Percentiles rank a stretch among this genome's conserved stretches.
phyloP scores from a whole-genome alignment of 2,113 vertebrate genomes.

The Ammospiza caudacuta region DNA sequence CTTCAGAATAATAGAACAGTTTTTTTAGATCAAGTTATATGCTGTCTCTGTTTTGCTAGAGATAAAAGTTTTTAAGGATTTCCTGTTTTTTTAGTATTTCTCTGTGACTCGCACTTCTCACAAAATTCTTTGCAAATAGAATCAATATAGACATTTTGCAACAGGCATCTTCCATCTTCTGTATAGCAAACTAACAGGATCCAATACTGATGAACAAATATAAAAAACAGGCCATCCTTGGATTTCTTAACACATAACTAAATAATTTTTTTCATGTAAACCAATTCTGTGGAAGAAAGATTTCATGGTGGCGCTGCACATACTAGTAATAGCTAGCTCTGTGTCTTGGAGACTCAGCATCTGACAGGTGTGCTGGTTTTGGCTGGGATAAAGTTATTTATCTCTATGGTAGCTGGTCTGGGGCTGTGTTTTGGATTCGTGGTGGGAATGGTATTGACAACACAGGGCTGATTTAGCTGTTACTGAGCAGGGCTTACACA shows the following conservation, averaged over 20 bases:
- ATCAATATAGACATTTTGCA: background rate
- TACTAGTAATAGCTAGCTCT: constrained; percentile 34
- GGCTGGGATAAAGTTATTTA: background rate
- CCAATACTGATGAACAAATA: constrained; percentile 43
- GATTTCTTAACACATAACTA: constrained; percentile 44
- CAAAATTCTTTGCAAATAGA: background rate
- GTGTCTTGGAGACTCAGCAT: constrained; percentile 52
- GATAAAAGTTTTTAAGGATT: constrained; percentile 50
- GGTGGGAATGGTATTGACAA: background rate
- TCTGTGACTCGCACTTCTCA: background rate
- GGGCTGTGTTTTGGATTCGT: background rate
- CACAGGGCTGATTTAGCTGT: background rate
- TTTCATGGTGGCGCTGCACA: constrained; percentile 22
- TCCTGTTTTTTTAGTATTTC: background rate
- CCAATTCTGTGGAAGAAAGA: constrained; percentile 58
- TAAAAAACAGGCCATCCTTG: constrained; percentile 35
- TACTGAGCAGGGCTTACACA: background rate
- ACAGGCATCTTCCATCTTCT: background rate
- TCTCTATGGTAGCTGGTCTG: background rate
- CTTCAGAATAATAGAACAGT: constrained; percentile 40
- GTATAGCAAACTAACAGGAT: constrained; percentile 52
- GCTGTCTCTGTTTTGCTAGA: constrained; percentile 43
- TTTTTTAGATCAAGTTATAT: constrained; percentile 58
- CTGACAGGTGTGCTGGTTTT: background rate
- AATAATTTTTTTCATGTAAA: constrained; percentile 57